Conservation (phyloP, 2,797 vertebrate genomes). For the Hypotaenidia philippensis region DNA sequence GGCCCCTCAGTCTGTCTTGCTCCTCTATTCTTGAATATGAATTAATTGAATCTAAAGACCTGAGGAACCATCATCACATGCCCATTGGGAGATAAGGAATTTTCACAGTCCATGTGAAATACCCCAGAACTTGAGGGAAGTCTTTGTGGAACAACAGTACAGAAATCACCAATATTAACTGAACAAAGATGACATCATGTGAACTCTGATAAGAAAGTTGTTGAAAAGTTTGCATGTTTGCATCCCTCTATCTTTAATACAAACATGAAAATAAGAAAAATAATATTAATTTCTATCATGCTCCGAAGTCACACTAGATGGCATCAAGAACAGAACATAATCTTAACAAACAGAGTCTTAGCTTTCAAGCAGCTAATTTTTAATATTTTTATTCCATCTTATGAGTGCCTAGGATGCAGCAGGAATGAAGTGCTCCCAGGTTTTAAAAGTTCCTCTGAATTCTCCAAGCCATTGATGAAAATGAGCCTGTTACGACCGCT, state of each 20-base stretch:
- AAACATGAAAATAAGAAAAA: neutral
- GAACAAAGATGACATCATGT: neutral
- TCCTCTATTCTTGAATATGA: neutral
- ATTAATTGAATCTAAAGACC: neutral
- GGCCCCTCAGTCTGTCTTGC: neutral
- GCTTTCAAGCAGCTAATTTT: neutral
- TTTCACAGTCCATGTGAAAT: fast-evolving
- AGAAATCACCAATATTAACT: neutral
- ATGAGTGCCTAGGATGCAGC: neutral
- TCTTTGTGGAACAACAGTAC: neutral
- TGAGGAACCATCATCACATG: neutral
- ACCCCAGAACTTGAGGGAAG: neutral
- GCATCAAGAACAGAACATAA: neutral
- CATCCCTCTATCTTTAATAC: neutral
- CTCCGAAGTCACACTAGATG: neutral
- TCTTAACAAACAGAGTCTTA: neutral
- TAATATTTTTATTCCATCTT: neutral
- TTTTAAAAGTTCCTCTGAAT: neutral
- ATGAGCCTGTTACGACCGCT: neutral
- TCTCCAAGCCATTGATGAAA: neutral
- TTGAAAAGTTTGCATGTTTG: neutral
- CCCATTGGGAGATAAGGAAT: neutral
- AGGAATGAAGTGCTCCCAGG: neutral
- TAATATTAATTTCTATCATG: neutral
- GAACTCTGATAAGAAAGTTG: neutral